A percentile compares a stretch with the other conserved stretches of the same genome.
phyloP scores from a whole-genome alignment of 2,888 invertebrate genomes.

The Cenopis cana region DNA sequence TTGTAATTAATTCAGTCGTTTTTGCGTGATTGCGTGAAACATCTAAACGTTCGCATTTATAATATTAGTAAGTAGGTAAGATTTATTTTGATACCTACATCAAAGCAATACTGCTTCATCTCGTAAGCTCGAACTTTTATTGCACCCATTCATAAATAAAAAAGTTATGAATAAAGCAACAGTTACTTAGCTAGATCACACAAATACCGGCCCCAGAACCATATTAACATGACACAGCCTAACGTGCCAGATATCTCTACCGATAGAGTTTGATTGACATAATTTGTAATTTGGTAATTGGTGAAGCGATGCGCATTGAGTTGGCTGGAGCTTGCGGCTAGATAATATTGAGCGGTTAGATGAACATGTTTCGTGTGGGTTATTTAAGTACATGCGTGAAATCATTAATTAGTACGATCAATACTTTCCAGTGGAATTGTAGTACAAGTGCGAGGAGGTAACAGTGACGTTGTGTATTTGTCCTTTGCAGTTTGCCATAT shows the following conservation, averaged over 20 bases:
- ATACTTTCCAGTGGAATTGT: background rate
- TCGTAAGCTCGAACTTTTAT: slow-evolving; percentile 12
- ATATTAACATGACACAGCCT: slow-evolving; percentile 49
- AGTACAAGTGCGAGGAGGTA: too few species aligned
- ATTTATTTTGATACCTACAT: too few species aligned
- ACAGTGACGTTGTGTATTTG: background rate
- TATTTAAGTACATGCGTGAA: slow-evolving; percentile 15
- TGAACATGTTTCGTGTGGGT: slow-evolving; percentile 33
- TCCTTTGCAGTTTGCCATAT: too few species aligned
- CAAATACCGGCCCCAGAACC: slow-evolving; percentile 36
- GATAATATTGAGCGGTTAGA: slow-evolving; percentile 34
- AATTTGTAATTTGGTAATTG: slow-evolving; percentile 68
- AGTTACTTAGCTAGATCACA: slow-evolving; percentile 39
- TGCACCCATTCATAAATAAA: slow-evolving; percentile 10
- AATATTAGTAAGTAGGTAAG: too few species aligned
- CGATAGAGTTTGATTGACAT: slow-evolving; percentile 70
- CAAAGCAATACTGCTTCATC: too few species aligned
- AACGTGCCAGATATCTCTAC: slow-evolving; percentile 57
- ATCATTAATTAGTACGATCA: slow-evolving; percentile 9
- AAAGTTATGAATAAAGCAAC: slow-evolving; percentile 21
- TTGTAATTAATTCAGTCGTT: too few species aligned
- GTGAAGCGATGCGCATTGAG: slow-evolving; percentile 59
- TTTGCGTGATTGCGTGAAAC: too few species aligned
- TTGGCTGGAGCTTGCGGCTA: slow-evolving; percentile 40
- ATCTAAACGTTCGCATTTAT: too few species aligned